Percentiles rank a stretch among this genome's conserved stretches.
These are phyloP conservation scores for Agriopis leucophaearia DNA, from an alignment of 2,888 invertebrate species.

Conservation along the genomic window DNA sequence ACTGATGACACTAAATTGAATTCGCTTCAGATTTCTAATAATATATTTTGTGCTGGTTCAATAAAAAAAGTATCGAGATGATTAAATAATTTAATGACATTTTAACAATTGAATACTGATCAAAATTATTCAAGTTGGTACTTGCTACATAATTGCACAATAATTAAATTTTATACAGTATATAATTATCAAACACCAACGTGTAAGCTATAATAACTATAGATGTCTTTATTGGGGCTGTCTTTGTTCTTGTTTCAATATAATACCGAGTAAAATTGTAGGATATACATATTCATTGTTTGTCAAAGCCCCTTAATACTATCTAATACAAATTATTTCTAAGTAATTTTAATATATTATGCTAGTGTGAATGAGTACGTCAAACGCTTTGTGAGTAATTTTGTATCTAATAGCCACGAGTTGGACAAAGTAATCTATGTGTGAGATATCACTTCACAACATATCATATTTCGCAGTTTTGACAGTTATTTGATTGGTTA, in stretches of 20 bases:
- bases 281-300: constrained; percentile 13
- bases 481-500: too few species aligned
- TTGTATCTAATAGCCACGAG: constrained; percentile 18
- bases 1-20: too few species aligned
- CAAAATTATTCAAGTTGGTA: constrained; percentile 59
- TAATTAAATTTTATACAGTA: constrained; percentile 49
- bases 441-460: neutral
- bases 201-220: constrained; percentile 24
- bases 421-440: constrained; percentile 23
- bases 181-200: constrained; percentile 26
- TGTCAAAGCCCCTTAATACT: constrained; percentile 32
- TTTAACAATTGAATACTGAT: constrained; percentile 81
- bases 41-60: constrained; percentile 2
- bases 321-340: constrained; percentile 35
- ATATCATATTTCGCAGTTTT: too few species aligned
- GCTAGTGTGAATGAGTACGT: constrained; percentile 29
- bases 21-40: too few species aligned
- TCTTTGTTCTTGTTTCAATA: constrained; percentile 3
- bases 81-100: constrained; percentile 81
- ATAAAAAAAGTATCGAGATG: constrained; percentile 51
- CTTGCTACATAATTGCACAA: constrained; percentile 74
- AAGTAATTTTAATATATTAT: constrained; percentile 35
- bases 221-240: constrained; percentile 17
- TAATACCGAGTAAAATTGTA: constrained; percentile 8
- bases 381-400: constrained; percentile 22